Conservation (phyloP, 2,113 vertebrate species). For the Zapus hudsonius region DNA sequence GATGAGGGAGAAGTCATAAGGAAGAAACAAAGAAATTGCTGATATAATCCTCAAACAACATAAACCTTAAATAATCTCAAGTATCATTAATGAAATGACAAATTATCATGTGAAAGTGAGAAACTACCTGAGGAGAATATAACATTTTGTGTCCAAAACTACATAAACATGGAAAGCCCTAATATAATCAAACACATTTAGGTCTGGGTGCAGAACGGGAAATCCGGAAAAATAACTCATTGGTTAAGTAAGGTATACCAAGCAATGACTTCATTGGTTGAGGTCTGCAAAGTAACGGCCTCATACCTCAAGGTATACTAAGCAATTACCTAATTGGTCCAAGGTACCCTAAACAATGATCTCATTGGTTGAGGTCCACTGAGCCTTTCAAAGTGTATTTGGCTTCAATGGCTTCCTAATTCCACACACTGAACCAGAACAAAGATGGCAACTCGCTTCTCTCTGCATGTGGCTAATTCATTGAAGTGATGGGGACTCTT, state of each 20-base stretch:
- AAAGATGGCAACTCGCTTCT: not conserved
- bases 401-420: not conserved
- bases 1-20: not conserved
- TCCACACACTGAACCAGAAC: not conserved
- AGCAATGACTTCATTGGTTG: too few species aligned
- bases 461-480: not conserved
- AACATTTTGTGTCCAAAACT: not conserved
- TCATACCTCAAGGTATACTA: too few species aligned
- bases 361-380: too few species aligned
- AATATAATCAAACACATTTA: not conserved
- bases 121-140: not conserved
- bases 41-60: too few species aligned
- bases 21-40: slow-evolving; percentile 4
- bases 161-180: not conserved
- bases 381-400: too few species aligned
- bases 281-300: too few species aligned
- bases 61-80: slow-evolving; percentile 26
- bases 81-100: not conserved
- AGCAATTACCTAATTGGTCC: too few species aligned
- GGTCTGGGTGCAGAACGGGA: too few species aligned
- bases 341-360: too few species aligned
- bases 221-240: too few species aligned
- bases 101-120: not conserved
- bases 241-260: too few species aligned
- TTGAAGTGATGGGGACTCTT: not conserved